Conservation (phyloP, 2,888 invertebrate genomes). For the Ectobius pallidus region DNA sequence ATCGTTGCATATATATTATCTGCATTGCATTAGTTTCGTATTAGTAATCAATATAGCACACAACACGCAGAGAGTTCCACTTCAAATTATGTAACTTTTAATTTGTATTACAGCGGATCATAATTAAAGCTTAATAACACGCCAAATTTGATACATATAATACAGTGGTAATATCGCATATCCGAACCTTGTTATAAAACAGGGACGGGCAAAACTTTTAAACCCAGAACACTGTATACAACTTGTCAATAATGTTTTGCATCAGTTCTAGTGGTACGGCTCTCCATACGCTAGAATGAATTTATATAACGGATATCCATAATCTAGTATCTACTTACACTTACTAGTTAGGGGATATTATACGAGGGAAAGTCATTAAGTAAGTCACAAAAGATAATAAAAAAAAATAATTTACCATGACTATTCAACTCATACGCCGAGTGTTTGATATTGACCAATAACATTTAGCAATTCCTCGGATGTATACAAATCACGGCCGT, state of each 20-base stretch:
- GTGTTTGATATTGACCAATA: too few relatives aligned
- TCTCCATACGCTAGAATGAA: too few relatives aligned
- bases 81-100: constrained; percentile 16
- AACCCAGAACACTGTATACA: background rate
- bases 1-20: background rate
- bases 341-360: too few relatives aligned
- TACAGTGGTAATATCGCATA: constrained; percentile 19
- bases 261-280: background rate
- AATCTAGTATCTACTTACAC: too few relatives aligned
- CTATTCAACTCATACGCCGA: too few relatives aligned
- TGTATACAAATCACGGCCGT: too few relatives aligned
- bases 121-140: constrained; percentile 28
- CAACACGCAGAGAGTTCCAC: constrained; percentile 4
- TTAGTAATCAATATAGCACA: constrained; percentile 9
- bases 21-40: constrained; percentile 14
- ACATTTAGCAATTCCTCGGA: too few relatives aligned
- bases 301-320: too few relatives aligned
- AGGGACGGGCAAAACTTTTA: background rate
- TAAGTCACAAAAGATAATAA: too few relatives aligned
- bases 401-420: too few relatives aligned
- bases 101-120: constrained; percentile 15
- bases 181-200: constrained; percentile 8
- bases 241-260: background rate
- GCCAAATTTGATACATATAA: constrained; percentile 25
- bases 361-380: too few relatives aligned